Percentiles rank a stretch among this genome's conserved stretches.
These are phyloP conservation scores for Charaxes varanes DNA, from an alignment of 1,140 invertebrate genomes.

Conservation along the genomic window DNA sequence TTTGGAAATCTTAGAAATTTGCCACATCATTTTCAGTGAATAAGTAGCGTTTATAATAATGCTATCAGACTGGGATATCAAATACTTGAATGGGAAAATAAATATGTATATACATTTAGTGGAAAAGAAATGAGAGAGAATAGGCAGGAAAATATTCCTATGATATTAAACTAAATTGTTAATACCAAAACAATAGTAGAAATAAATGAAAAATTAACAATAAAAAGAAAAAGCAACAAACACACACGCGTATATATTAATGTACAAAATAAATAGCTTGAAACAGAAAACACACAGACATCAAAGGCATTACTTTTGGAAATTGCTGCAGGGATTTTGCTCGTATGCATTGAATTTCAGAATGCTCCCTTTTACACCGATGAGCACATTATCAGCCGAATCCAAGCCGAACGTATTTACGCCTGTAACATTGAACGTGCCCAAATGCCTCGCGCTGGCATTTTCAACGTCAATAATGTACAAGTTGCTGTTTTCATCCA, in stretches of 20 bases:
- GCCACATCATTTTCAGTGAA: too few species aligned
- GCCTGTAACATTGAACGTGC: constrained; percentile 44
- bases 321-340: constrained; percentile 41
- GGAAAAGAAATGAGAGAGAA: too few species aligned
- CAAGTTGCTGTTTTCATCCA: constrained; percentile 60
- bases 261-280: not conserved
- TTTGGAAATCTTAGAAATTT: too few species aligned
- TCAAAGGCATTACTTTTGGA: constrained; percentile 42
- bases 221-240: constrained; percentile 2
- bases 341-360: constrained; percentile 50
- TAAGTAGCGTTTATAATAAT: too few species aligned
- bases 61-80: too few species aligned
- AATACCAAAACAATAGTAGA: too few species aligned
- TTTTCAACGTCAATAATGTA: constrained; percentile 46
- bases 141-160: too few species aligned
- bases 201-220: too few species aligned
- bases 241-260: not conserved
- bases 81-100: too few species aligned
- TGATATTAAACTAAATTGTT: too few species aligned
- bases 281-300: constrained; percentile 3
- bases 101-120: too few species aligned
- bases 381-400: constrained; percentile 51
- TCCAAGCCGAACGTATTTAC: constrained; percentile 62
- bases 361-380: constrained; percentile 50
- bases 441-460: constrained; percentile 39